These are phyloP conservation scores for Danionella cerebrum DNA, from an alignment of 2,113 vertebrate species.

Conservation along the genomic window DNA sequence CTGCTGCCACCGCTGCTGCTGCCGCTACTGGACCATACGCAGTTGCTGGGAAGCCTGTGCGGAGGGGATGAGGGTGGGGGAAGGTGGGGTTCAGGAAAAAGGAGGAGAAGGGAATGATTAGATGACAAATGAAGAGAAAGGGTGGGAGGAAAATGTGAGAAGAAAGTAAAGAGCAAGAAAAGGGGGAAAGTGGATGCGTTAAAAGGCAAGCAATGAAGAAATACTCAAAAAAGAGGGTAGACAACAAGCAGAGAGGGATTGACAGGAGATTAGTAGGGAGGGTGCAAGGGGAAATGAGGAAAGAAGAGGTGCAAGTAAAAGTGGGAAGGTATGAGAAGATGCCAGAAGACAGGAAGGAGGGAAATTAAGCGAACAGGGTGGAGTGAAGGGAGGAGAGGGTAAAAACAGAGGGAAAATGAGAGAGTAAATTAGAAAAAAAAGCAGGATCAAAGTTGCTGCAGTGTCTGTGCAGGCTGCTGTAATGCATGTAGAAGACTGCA, in stretches of 20 bases:
- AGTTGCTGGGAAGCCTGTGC: slow-evolving; percentile 75
- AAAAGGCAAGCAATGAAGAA: background rate
- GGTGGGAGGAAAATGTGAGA: background rate
- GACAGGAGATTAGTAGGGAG: too few species aligned
- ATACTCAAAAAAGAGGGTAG: background rate
- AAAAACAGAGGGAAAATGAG: slow-evolving; percentile 1
- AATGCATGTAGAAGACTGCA: slow-evolving; percentile 15
- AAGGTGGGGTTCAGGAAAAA: background rate
- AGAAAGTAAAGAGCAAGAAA: background rate
- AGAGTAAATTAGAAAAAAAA: slow-evolving; percentile 22
- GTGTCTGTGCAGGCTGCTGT: background rate
- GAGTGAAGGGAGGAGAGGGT: background rate
- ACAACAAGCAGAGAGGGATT: background rate
- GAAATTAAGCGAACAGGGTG: background rate
- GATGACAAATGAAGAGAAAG: background rate
- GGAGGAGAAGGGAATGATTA: background rate
- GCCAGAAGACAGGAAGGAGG: background rate
- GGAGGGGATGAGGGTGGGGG: background rate
- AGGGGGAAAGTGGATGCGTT: background rate
- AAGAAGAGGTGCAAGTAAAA: too few species aligned
- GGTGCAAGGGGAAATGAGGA: too few species aligned
- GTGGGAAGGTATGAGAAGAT: background rate
- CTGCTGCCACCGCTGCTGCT: slow-evolving; percentile 75
- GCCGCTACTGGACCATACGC: slow-evolving; percentile 82
- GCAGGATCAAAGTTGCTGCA: slow-evolving; percentile 19